phyloP scores from a whole-genome alignment of 2,797 vertebrate species.

The Hoplostethus mediterraneus region DNA sequence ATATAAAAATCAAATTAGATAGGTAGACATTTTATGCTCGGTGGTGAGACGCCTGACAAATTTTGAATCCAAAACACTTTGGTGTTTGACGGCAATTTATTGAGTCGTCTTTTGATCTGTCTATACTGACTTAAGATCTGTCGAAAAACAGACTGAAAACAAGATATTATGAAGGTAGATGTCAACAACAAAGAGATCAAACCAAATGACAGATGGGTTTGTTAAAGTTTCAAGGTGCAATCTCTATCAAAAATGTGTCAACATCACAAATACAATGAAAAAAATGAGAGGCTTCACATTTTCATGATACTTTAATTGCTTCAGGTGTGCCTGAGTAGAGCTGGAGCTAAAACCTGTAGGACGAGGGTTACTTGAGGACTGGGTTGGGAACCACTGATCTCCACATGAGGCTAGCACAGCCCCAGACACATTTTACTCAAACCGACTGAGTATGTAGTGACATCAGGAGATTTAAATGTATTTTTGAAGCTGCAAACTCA shows the following conservation, averaged over 20 bases:
- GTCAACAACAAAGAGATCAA: constrained; percentile 48
- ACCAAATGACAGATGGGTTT: constrained; percentile 16
- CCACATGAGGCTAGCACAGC: not conserved
- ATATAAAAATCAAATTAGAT: constrained; percentile 51
- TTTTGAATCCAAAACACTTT: constrained; percentile 25
- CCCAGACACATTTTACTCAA: constrained; percentile 2
- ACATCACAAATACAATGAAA: constrained; percentile 8
- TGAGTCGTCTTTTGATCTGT: constrained; percentile 51
- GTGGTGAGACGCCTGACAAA: constrained; percentile 28
- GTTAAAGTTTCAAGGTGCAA: constrained; percentile 22
- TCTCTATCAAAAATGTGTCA: constrained; percentile 13
- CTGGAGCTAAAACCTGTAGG: too few species aligned
- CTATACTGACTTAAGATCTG: constrained; percentile 34
- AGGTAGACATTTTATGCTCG: constrained; percentile 27
- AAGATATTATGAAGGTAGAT: constrained; percentile 50
- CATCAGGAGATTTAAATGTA: constrained; percentile 19
- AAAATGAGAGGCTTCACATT: constrained; percentile 6
- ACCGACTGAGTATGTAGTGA: constrained; percentile 4
- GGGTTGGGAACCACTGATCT: not conserved
- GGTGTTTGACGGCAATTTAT: constrained; percentile 37
- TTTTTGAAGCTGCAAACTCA: not conserved
- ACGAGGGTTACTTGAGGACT: too few species aligned
- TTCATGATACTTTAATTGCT: too few species aligned
- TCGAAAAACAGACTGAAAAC: constrained; percentile 44
- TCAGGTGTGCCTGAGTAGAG: too few species aligned